These are phyloP conservation scores for Elachura formosa DNA, from an alignment of 2,113 vertebrate species.

Conservation along the genomic window DNA sequence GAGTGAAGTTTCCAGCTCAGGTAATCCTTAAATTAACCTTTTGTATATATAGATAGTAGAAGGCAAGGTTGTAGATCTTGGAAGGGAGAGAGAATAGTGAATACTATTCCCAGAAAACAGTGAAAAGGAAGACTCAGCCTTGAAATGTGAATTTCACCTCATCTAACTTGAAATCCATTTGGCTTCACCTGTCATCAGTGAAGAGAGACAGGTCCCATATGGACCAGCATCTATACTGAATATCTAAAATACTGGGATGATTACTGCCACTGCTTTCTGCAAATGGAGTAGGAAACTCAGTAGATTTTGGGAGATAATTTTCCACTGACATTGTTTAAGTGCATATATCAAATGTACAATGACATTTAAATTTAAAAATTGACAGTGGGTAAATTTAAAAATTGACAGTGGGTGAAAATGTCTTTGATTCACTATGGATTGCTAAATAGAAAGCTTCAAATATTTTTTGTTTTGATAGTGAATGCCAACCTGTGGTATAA, in stretches of 20 bases:
- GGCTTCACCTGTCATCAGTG: background rate
- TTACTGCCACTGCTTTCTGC: background rate
- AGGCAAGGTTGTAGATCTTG: background rate
- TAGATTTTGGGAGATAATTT: background rate
- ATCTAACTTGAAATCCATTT: background rate
- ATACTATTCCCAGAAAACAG: background rate
- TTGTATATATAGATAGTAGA: background rate
- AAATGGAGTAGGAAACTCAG: background rate
- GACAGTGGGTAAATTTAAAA: rapidly evolving
- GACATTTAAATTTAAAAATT: background rate
- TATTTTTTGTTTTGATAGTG: background rate
- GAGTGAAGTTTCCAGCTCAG: background rate
- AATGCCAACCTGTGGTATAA: background rate
- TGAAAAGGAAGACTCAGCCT: background rate
- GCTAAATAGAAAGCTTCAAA: background rate
- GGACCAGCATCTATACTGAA: background rate
- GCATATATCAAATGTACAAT: background rate
- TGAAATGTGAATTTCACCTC: background rate
- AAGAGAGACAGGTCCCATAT: background rate
- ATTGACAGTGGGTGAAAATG: background rate
- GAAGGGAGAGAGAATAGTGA: no score
- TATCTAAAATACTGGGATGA: background rate
- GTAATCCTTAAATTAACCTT: background rate
- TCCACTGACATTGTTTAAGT: background rate
- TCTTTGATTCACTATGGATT: background rate